A percentile compares a stretch with the other conserved stretches of the same genome.
Evolutionary conservation across 1,140 invertebrate genomes (phyloP).

Genomic region (Lysiphlebus fabarum): DNA sequence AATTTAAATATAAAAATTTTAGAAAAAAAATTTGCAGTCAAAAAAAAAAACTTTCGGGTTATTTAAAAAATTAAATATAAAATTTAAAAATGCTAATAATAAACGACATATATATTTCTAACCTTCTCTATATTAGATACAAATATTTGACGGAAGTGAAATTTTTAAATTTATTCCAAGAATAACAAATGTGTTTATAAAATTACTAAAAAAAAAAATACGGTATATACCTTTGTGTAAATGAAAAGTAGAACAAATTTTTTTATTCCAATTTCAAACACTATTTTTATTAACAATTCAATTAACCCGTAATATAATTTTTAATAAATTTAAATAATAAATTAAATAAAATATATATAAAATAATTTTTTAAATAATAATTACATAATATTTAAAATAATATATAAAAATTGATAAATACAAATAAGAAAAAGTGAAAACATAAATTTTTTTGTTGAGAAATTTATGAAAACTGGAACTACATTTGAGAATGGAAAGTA

Average conservation of each 20-base stretch:
- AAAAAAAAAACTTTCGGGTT: conserved; percentile 18
- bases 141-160: conserved; percentile 14
- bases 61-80: not conserved
- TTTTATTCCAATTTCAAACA: no score
- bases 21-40: conserved; percentile 6
- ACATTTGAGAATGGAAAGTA: conserved; percentile 18
- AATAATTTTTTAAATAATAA: not conserved
- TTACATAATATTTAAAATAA: no score
- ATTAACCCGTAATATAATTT: no score
- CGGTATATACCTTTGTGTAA: no score
- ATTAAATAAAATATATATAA: not conserved
- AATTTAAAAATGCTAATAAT: no score
- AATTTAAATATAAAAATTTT: conserved; percentile 8
- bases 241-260: no score
- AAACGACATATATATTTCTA: not conserved
- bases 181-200: conserved; percentile 1
- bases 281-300: no score
- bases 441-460: no score
- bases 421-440: not conserved
- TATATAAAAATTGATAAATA: conserved; percentile 1
- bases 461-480: conserved; percentile 14
- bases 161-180: conserved; percentile 18
- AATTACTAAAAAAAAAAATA: not conserved
- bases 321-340: not conserved
- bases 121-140: conserved; percentile 2